Evolutionary conservation across 1,140 invertebrate genomes (phyloP).

Genomic region (Phthorimaea operculella): DNA sequence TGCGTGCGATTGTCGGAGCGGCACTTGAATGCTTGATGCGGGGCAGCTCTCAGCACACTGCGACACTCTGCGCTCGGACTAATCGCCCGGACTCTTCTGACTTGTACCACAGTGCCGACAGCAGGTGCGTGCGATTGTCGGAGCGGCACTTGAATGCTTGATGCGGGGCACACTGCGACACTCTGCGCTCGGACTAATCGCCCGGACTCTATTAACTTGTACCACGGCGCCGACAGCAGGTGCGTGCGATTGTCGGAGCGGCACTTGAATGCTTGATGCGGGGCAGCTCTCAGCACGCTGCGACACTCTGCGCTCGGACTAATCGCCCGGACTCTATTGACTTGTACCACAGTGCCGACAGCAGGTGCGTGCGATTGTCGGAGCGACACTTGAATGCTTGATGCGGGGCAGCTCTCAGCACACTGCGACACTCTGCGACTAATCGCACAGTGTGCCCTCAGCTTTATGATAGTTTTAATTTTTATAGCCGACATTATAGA

Average conservation of each 20-base stretch:
- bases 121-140: no score
- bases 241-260: no score
- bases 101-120: conserved; percentile 22
- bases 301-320: no score
- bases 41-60: no score
- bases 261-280: no score
- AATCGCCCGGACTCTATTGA: conserved; percentile 3
- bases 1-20: no score
- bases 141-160: no score
- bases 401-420: conserved; percentile 52
- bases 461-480: conserved; percentile 1
- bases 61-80: no score
- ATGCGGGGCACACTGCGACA: conserved; percentile 47
- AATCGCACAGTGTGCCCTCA: conserved; percentile 16
- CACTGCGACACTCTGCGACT: conserved; percentile 25
- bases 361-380: conserved; percentile 57
- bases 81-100: conserved; percentile 6
- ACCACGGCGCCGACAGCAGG: no score
- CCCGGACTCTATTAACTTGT: no score
- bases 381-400: conserved; percentile 52
- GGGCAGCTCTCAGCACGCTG: background rate
- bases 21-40: no score
- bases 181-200: conserved; percentile 60
- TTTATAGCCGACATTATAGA: background rate
- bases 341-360: conserved; percentile 22